phyloP scores from a whole-genome alignment of 2,113 vertebrate species.

The Gnathonemus echidnorhynchus region DNA sequence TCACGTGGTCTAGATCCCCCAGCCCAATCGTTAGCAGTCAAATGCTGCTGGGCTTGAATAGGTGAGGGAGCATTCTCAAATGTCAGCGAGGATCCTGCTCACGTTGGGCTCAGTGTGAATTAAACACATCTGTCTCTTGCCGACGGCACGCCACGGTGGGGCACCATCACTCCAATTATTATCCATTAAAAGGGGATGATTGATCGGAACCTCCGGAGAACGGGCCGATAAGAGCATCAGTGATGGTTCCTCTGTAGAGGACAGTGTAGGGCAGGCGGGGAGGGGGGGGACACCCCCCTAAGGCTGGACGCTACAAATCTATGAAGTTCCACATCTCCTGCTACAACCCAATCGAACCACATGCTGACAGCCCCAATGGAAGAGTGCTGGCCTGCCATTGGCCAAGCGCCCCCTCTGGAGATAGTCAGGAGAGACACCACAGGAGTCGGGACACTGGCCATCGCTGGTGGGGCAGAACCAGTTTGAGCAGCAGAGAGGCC shows the following conservation, averaged over 20 bases:
- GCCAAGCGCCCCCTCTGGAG: not conserved
- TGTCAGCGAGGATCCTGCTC: not conserved
- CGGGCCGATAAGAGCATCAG: not conserved
- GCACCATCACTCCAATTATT: conserved; percentile 4
- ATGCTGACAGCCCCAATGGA: not conserved
- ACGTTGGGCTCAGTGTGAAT: not conserved
- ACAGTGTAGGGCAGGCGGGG: conserved; percentile 19
- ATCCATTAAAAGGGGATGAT: conserved; percentile 16
- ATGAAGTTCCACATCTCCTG: not conserved
- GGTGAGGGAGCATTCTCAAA: conserved; percentile 16
- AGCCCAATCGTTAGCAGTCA: not conserved
- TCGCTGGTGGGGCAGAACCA: not conserved
- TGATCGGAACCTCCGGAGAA: not conserved
- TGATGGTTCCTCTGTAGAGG: not conserved
- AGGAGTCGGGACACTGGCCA: not conserved
- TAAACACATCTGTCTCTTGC: conserved; percentile 12
- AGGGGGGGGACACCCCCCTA: not conserved
- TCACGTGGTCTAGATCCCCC: not conserved
- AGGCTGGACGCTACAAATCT: not conserved
- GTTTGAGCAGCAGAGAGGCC: not conserved
- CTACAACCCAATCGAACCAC: not conserved
- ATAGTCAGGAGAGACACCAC: not conserved
- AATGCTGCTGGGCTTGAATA: not conserved
- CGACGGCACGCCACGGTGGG: conserved; percentile 12
- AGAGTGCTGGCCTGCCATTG: not conserved